Conservation (phyloP, 2,797 vertebrate genomes). For the Hybognathus amarus region DNA sequence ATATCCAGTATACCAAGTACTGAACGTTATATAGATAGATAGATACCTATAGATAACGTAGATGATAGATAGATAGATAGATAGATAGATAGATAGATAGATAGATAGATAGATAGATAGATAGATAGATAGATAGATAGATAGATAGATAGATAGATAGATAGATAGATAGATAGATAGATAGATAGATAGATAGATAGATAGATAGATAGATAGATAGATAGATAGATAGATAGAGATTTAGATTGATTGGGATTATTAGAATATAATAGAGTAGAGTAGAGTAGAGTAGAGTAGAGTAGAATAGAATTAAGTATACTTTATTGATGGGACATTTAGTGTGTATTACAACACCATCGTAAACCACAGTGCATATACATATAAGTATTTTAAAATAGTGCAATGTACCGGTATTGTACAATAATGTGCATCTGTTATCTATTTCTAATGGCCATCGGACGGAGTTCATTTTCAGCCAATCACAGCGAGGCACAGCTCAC, state of each 20-base stretch:
- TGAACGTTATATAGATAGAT: neutral
- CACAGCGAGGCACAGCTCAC: conserved; percentile 2
- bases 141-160: neutral
- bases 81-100: neutral
- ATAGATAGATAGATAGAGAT: no score
- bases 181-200: no score
- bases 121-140: neutral
- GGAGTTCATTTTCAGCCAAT: conserved; percentile 8
- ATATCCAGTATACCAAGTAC: neutral
- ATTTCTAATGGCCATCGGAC: neutral
- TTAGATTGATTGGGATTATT: no score
- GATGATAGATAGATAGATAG: neutral
- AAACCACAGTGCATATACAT: neutral
- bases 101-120: neutral
- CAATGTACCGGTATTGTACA: neutral
- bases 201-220: neutral
- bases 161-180: no score
- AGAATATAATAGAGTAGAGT: no score
- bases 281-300: neutral
- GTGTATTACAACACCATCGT: neutral
- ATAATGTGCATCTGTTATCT: neutral
- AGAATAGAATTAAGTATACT: neutral
- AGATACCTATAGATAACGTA: no score
- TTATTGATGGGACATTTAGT: neutral
- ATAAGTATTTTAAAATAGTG: neutral